Conservation (phyloP, 1,140 invertebrate species). For the Trichogramma pretiosum region DNA sequence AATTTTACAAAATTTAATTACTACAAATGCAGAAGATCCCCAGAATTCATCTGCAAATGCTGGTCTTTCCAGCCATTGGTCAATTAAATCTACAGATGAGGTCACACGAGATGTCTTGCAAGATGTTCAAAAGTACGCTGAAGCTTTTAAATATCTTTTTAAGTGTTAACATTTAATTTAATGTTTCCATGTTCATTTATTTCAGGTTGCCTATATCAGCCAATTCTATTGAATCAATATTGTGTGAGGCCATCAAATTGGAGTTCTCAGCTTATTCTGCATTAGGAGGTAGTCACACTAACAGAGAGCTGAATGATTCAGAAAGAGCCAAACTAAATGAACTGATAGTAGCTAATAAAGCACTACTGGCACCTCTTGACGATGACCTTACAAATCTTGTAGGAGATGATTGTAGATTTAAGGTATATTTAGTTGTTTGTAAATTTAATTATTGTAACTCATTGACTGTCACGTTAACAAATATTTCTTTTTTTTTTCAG, state of each 20-base stretch:
- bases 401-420: conserved; percentile 52
- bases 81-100: conserved; percentile 33
- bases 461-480: no score
- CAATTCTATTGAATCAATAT: conserved; percentile 69
- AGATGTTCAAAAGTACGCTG: conserved; percentile 52
- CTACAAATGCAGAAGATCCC: conserved; percentile 26
- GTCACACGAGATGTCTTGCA: conserved; percentile 55
- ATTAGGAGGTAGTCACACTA: conserved; percentile 50
- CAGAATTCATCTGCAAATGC: conserved; percentile 15
- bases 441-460: no score
- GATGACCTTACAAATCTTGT: conserved; percentile 65
- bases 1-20: conserved; percentile 39
- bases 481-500: conserved; percentile 30
- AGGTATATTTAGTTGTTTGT: conserved; percentile 37
- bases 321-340: conserved; percentile 76
- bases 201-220: conserved; percentile 37
- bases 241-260: conserved; percentile 73
- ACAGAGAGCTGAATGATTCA: conserved; percentile 68
- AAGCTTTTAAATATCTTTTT: neutral
- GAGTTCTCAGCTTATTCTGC: conserved; percentile 66
- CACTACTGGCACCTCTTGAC: conserved; percentile 69
- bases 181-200: conserved; percentile 1
- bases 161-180: neutral
- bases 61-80: conserved; percentile 17
- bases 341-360: conserved; percentile 74